A percentile compares a stretch with the other conserved stretches of the same genome.
These are phyloP conservation scores for Kuschelorhynchus macadamiae DNA, from an alignment of 2,888 invertebrate species.

Conservation along the genomic window DNA sequence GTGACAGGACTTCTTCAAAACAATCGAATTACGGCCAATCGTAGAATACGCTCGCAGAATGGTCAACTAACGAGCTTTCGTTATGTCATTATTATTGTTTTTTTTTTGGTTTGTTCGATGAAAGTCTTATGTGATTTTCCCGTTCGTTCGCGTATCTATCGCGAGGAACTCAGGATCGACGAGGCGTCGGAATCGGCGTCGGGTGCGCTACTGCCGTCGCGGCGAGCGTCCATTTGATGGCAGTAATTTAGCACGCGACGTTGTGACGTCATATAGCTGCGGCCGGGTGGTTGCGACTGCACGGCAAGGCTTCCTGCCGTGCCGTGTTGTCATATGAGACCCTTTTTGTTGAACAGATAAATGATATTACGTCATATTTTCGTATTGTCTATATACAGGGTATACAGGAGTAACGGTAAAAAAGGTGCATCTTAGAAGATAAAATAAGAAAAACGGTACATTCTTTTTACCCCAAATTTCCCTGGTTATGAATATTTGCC, in stretches of 20 bases:
- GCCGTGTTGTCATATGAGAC: not conserved
- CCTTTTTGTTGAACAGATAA: no score
- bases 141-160: not conserved
- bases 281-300: slow-evolving; percentile 31
- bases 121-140: slow-evolving; percentile 5
- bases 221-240: slow-evolving; percentile 27
- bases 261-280: slow-evolving; percentile 36
- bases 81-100: slow-evolving; percentile 8
- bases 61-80: slow-evolving; percentile 5
- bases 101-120: not conserved
- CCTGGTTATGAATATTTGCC: no score
- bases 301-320: not conserved
- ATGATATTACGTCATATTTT: no score
- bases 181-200: slow-evolving; percentile 27
- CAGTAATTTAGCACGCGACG: slow-evolving; percentile 42
- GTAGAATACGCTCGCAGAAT: not conserved
- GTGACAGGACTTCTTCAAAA: slow-evolving; percentile 27
- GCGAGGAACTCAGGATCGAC: not conserved
- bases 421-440: no score
- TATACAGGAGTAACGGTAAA: no score
- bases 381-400: no score
- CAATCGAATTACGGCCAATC: slow-evolving; percentile 23
- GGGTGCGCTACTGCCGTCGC: slow-evolving; percentile 29
- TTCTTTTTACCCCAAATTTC: no score
- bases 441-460: no score